phyloP scores from a whole-genome alignment of 2,113 vertebrate species.

The Taxidea taxus region DNA sequence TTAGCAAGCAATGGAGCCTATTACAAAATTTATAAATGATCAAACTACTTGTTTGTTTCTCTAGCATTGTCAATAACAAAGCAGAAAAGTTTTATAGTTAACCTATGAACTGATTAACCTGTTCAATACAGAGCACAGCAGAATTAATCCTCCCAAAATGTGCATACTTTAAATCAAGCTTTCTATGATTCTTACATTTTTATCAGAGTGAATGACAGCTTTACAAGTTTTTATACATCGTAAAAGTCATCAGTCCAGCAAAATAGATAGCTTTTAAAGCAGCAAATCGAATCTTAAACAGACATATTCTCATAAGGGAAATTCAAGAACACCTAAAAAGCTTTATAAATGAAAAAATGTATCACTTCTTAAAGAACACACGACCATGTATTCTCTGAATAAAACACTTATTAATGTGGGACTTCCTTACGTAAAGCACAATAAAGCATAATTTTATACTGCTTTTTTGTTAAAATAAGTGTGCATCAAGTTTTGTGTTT shows the following conservation, averaged over 20 bases:
- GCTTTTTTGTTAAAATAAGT: conserved; percentile 10
- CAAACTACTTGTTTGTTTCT: background rate
- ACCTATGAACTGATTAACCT: background rate
- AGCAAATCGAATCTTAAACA: background rate
- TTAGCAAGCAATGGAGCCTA: rapidly evolving
- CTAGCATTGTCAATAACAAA: background rate
- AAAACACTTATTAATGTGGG: background rate
- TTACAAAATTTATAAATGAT: background rate
- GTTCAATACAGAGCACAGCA: background rate
- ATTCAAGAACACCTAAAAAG: background rate
- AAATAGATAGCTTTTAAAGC: conserved; percentile 28
- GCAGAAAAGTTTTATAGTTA: background rate
- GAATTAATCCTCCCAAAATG: background rate
- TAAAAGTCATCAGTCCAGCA: background rate
- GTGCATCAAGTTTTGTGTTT: conserved; percentile 17
- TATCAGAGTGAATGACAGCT: background rate
- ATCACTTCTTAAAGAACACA: background rate
- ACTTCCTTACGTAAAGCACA: background rate
- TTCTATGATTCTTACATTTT: background rate
- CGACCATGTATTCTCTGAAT: background rate
- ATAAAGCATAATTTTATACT: background rate
- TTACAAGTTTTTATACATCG: background rate
- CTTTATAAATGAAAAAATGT: background rate
- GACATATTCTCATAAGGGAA: background rate
- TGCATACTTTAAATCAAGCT: background rate